phyloP scores from a whole-genome alignment of 1,140 invertebrate species.

The Tenebrio molitor region DNA sequence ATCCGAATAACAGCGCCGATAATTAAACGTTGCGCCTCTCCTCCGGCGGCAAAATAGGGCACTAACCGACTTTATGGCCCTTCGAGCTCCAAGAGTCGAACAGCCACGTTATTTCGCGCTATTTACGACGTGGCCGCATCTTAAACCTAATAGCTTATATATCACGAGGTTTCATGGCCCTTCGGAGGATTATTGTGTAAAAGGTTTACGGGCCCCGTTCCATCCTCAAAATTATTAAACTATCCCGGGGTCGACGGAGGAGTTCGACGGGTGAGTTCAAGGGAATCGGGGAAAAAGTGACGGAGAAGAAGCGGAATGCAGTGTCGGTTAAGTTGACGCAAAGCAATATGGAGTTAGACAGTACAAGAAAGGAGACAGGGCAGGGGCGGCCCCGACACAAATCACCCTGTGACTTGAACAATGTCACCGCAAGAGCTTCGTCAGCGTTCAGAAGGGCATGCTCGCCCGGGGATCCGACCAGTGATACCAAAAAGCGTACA shows the following conservation, averaged over 20 bases:
- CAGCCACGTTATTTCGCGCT: constrained; percentile 52
- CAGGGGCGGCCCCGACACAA: constrained; percentile 56
- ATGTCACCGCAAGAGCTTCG: constrained; percentile 57
- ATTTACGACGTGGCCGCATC: constrained; percentile 51
- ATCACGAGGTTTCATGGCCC: constrained; percentile 51
- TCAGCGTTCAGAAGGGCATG: constrained; percentile 30
- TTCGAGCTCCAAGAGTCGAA: constrained; percentile 47
- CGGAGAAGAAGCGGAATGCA: constrained; percentile 36
- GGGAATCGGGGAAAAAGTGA: constrained; percentile 9
- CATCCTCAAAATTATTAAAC: constrained; percentile 23
- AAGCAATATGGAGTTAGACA: constrained; percentile 45
- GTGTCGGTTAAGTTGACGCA: constrained; percentile 43
- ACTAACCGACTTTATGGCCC: constrained; percentile 41
- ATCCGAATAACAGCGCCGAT: constrained; percentile 8
- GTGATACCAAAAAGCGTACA: constrained; percentile 9
- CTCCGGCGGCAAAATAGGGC: constrained; percentile 26
- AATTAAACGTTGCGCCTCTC: constrained; percentile 34
- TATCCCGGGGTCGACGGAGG: not conserved
- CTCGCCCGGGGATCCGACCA: constrained; percentile 35
- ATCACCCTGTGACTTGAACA: constrained; percentile 59
- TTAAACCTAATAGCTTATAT: constrained; percentile 55
- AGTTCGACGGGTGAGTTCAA: not conserved
- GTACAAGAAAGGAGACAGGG: constrained; percentile 49
- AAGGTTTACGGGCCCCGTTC: constrained; percentile 48
- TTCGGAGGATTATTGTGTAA: constrained; percentile 52